Evolutionary conservation across 1,140 invertebrate species (phyloP).

Genomic region (Zaprionus lachaisei): DNA sequence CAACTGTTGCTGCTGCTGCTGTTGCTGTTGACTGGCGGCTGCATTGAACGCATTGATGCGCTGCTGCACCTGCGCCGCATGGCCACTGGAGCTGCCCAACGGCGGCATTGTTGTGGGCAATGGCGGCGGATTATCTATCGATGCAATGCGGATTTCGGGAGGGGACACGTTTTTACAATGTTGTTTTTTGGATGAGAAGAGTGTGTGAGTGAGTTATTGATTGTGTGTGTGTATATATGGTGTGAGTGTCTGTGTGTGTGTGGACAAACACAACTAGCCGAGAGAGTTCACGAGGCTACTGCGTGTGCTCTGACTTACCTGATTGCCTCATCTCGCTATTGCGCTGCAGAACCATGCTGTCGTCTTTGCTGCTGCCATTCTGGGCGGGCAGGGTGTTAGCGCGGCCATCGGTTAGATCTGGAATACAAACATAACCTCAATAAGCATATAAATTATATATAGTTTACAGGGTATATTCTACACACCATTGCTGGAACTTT

Average conservation of each 20-base stretch:
- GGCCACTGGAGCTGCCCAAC: constrained; percentile 57
- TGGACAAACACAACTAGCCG: constrained; percentile 49
- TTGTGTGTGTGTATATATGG: constrained; percentile 17
- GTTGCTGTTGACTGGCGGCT: constrained; percentile 56
- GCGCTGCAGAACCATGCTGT: constrained; percentile 65
- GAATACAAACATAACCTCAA: background rate
- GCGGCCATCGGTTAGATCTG: constrained; percentile 64
- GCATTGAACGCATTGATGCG: constrained; percentile 82
- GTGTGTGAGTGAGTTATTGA: constrained; percentile 14
- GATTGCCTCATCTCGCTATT: constrained; percentile 79
- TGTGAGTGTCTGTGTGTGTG: constrained; percentile 38
- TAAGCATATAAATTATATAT: background rate
- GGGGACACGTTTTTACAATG: constrained; percentile 47
- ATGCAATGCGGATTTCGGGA: constrained; percentile 27
- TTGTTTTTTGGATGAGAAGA: constrained; percentile 28
- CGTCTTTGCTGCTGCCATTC: constrained; percentile 73
- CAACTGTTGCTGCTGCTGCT: constrained; percentile 37
- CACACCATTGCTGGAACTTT: constrained; percentile 73
- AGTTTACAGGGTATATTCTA: background rate
- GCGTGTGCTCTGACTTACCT: constrained; percentile 56
- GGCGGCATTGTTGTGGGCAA: constrained; percentile 84
- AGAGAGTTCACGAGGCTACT: constrained; percentile 11
- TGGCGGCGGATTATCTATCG: constrained; percentile 83
- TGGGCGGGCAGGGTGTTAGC: constrained; percentile 71
- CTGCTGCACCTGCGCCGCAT: constrained; percentile 71